Conservation (phyloP, 2,113 vertebrate genomes). For the Psophia crepitans region DNA sequence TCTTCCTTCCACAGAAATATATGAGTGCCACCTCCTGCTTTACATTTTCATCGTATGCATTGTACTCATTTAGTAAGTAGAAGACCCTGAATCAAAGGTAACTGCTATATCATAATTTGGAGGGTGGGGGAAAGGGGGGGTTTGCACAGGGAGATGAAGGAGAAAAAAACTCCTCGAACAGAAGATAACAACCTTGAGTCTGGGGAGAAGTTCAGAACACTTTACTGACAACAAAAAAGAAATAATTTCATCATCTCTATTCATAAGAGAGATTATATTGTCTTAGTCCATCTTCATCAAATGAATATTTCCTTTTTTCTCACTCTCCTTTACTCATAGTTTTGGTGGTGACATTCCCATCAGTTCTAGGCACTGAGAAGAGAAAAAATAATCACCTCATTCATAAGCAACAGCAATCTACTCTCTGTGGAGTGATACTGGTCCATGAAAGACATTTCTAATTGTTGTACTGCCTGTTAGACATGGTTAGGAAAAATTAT, state of each 20-base stretch:
- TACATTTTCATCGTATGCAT: background rate
- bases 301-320: background rate
- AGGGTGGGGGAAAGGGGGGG: rapidly evolving
- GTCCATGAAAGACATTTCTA: background rate
- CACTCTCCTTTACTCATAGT: background rate
- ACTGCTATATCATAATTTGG: background rate
- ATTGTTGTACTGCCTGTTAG: background rate
- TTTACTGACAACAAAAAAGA: background rate
- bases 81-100: background rate
- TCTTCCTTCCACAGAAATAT: background rate
- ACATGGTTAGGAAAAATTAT: background rate
- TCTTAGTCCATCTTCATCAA: background rate
- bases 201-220: background rate
- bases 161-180: background rate
- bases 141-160: rapidly evolving
- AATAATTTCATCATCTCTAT: background rate
- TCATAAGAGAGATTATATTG: background rate
- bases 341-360: background rate
- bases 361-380: background rate
- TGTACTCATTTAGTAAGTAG: background rate
- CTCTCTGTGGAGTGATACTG: background rate
- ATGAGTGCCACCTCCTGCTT: background rate
- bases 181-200: background rate
- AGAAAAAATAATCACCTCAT: background rate
- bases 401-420: background rate